Evolutionary conservation across 2,797 vertebrate species (phyloP).

Genomic region (Adrianichthys oophorus): DNA sequence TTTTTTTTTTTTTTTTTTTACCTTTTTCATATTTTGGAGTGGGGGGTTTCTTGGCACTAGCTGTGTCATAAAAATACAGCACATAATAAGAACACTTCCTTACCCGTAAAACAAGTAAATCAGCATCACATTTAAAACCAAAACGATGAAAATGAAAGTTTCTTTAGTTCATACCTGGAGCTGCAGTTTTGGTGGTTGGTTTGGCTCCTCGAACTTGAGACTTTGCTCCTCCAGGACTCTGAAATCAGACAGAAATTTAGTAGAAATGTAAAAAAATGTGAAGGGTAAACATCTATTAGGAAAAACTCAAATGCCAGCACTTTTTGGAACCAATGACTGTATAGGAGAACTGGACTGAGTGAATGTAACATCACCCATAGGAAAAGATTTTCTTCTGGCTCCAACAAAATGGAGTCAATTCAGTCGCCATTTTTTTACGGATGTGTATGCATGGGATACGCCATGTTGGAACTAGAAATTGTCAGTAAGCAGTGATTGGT

Average conservation of each 20-base stretch:
- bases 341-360: too few relatives aligned
- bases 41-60: conserved; percentile 71
- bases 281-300: too few relatives aligned
- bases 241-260: conserved; percentile 22
- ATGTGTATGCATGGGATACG: too few relatives aligned
- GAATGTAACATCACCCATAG: too few relatives aligned
- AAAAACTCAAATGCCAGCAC: too few relatives aligned
- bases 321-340: too few relatives aligned
- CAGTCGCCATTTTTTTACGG: too few relatives aligned
- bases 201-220: conserved; percentile 80
- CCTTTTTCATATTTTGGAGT: conserved; percentile 68
- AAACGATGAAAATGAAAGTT: background rate
- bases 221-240: conserved; percentile 70
- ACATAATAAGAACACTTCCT: conserved; percentile 34
- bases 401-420: too few relatives aligned
- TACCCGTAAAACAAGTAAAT: background rate
- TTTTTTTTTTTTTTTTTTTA: conserved; percentile 34
- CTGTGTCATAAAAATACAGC: conserved; percentile 61
- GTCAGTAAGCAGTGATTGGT: too few relatives aligned
- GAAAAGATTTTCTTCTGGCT: too few relatives aligned
- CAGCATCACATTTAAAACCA: background rate
- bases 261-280: too few relatives aligned
- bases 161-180: conserved; percentile 60
- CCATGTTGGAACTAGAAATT: too few relatives aligned
- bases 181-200: conserved; percentile 82